Base-by-base conservation (phyloP, 2,797 vertebrate species). In the Enteromius trimaculatus region DNA sequence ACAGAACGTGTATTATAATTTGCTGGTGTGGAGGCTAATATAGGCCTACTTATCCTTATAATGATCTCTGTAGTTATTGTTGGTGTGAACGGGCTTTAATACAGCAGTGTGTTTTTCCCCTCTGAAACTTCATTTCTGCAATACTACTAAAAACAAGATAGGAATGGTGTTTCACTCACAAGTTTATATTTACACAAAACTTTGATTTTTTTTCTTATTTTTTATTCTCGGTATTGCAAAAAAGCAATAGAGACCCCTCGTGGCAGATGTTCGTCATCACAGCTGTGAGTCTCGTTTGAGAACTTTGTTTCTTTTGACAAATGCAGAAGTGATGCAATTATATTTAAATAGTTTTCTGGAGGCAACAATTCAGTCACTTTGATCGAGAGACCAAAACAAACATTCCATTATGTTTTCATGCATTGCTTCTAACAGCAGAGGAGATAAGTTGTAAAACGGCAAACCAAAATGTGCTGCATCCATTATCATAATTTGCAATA, bases 251-350 rank as follows among this genome's bases (percentile, higher is more conserved):
- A 65, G 84, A 79, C 81, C 60, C 17, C 84, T 69, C 74, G 81
- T 85, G 86, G 86, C 19, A 5, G 2, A 83, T 29, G 4, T 11
- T 31, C 55, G 44, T 26, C 55, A 77, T 80, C 69, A 83, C 71
- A 83, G 8, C 37, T 23, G 17, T 2, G 23, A 16, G 14, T 17
- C 23, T 49, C 10, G 3, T 31, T 23, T 14, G 23, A 3, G 8
- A 42, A 49, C 19, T 3, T 72, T 29, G 17, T 58, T 58, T 9
- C 64, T 80, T 68, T 53, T 80, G 49, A 53, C 34, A 42, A 69
- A 80, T 80, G 64, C 39, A 69, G 14, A 17, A 26, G 21, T 26
- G 47, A 39, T 69, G n/a, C 47, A 80, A 55, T 55, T 80, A 69
- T 3, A 66, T 69, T 53, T 69, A 21, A 80, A 80, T 80, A 37